Evolutionary conservation across 2,888 invertebrate genomes (phyloP).

Genomic region (Byasa hedistus): DNA sequence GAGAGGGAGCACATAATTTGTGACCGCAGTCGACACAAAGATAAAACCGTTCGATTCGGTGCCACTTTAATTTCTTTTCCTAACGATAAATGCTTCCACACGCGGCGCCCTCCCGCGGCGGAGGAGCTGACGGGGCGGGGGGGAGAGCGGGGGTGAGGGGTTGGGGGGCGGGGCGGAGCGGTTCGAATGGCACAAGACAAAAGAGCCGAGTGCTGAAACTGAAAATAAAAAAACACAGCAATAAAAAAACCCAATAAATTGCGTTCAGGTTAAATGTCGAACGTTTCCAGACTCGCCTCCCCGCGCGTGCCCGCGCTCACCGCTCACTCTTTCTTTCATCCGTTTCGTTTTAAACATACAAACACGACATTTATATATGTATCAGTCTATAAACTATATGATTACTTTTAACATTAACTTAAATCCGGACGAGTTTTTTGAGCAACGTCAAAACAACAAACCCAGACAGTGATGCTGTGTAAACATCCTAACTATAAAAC

Average conservation of each 20-base stretch:
- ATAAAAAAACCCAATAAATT: constrained; percentile 41
- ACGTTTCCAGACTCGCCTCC: constrained; percentile 31
- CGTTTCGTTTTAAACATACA: too few relatives aligned
- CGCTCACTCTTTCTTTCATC: too few relatives aligned
- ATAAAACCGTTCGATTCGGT: constrained; percentile 76
- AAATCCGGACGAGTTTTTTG: too few relatives aligned
- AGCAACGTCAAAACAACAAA: too few relatives aligned
- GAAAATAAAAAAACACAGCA: constrained; percentile 37
- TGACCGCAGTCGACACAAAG: constrained; percentile 77
- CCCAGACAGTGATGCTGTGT: too few relatives aligned
- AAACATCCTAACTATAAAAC: too few relatives aligned
- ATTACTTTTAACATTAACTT: too few relatives aligned
- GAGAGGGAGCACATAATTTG: too few relatives aligned
- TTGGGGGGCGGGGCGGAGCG: constrained; percentile 47
- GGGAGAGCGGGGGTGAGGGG: constrained; percentile 42
- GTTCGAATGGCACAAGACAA: constrained; percentile 51
- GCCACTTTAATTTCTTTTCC: constrained; percentile 76
- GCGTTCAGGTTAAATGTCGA: constrained; percentile 41
- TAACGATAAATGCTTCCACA: constrained; percentile 64
- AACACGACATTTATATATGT: too few relatives aligned
- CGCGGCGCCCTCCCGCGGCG: constrained; percentile 50
- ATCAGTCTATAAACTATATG: too few relatives aligned
- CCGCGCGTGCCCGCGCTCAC: too few relatives aligned
- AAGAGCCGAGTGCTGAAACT: constrained; percentile 63
- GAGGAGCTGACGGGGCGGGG: too few relatives aligned